Evolutionary conservation across 1,140 invertebrate genomes (phyloP).

Genomic region (Trichonephila clavata): DNA sequence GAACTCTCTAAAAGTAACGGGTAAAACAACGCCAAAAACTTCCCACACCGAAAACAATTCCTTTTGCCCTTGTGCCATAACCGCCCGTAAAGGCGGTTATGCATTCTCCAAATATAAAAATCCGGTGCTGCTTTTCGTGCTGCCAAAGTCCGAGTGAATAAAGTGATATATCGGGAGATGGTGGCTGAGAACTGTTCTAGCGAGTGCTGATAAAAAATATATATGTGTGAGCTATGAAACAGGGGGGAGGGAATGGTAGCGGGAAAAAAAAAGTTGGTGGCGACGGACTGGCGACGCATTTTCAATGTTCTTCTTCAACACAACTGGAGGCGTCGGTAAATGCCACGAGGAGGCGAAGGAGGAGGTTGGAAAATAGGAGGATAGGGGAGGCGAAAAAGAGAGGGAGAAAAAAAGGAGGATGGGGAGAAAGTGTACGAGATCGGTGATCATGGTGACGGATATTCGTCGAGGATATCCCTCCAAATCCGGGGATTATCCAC

Average conservation of each 20-base stretch:
- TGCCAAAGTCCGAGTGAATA: conserved; percentile 71
- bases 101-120: conserved; percentile 73
- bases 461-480: conserved; percentile 40
- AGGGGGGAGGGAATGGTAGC: not conserved
- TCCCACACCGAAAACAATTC: conserved; percentile 49
- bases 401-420: conserved; percentile 1
- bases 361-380: conserved; percentile 36
- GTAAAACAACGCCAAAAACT: conserved; percentile 16
- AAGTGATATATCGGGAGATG: conserved; percentile 67
- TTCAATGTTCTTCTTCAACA: conserved; percentile 60
- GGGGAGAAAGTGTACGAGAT: conserved; percentile 62
- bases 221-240: conserved; percentile 29
- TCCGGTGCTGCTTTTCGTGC: conserved; percentile 24
- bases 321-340: conserved; percentile 68
- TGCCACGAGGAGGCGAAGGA: conserved; percentile 40
- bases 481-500: conserved; percentile 69
- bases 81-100: conserved; percentile 58
- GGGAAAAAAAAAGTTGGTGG: conserved; percentile 59
- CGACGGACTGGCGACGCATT: conserved; percentile 67
- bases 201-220: conserved; percentile 67
- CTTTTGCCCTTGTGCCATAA: conserved; percentile 8
- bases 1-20: not conserved
- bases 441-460: conserved; percentile 72
- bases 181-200: conserved; percentile 63
- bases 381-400: not conserved